Conservation (phyloP, 2,888 invertebrate genomes). For the Scaptomyza flava region DNA sequence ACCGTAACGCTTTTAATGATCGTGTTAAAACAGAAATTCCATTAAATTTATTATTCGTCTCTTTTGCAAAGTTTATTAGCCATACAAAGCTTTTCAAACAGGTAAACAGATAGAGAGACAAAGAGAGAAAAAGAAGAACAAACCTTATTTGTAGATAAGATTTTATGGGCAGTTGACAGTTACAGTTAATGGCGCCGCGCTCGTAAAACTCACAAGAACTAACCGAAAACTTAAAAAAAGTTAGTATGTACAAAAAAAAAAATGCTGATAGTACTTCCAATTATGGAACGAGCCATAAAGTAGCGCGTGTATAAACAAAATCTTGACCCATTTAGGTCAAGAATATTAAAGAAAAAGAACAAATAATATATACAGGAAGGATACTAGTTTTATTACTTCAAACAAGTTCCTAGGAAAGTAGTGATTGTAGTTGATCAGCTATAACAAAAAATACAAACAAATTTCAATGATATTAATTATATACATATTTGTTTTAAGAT, state of each 20-base stretch:
- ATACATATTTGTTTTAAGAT: not conserved
- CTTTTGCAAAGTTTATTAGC: conserved; percentile 43
- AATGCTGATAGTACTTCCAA: conserved; percentile 41
- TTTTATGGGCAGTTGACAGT: conserved; percentile 70
- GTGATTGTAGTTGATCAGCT: not conserved
- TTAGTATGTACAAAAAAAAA: conserved; percentile 11
- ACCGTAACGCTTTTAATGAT: conserved; percentile 42
- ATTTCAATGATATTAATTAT: too few relatives aligned
- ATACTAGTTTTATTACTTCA: conserved; percentile 9
- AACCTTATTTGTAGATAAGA: conserved; percentile 64
- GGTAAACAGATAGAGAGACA: not conserved
- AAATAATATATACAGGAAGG: conserved; percentile 3
- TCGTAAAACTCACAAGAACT: conserved; percentile 65
- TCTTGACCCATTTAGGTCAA: conserved; percentile 67
- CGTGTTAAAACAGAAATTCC: conserved; percentile 38
- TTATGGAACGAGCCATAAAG: conserved; percentile 48
- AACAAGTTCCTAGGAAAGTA: not conserved
- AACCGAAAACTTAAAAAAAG: conserved; percentile 47
- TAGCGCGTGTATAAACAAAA: conserved; percentile 52
- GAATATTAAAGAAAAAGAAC: not conserved
- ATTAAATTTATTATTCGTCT: conserved; percentile 21
- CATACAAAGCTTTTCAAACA: conserved; percentile 31
- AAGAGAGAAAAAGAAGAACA: conserved; percentile 17
- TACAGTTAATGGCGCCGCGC: conserved; percentile 71
- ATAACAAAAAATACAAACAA: too few relatives aligned